These are phyloP conservation scores for Agonopterix alstromeriana DNA, from an alignment of 2,888 invertebrate species.

Conservation along the genomic window DNA sequence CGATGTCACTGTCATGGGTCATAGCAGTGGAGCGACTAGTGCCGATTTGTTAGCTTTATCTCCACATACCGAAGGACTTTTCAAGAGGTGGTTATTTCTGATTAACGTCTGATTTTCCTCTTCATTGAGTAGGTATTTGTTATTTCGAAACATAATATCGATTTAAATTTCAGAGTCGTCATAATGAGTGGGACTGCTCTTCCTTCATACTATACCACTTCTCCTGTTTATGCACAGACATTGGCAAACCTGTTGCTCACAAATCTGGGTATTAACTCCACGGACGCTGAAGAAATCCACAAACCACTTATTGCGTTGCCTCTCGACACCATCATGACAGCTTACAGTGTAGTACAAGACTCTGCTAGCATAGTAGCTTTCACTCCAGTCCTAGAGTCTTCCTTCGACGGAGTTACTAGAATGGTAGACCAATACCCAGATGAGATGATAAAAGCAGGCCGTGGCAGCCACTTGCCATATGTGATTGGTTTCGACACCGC, in stretches of 20 bases:
- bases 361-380: slow-evolving; percentile 42
- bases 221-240: slow-evolving; percentile 37
- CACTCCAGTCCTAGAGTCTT: slow-evolving; percentile 48
- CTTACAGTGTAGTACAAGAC: slow-evolving; percentile 37
- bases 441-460: slow-evolving; percentile 33
- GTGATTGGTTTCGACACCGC: slow-evolving; percentile 48
- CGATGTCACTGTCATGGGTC: slow-evolving; percentile 57
- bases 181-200: slow-evolving; percentile 52
- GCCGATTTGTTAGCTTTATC: slow-evolving; percentile 52
- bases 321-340: slow-evolving; percentile 38
- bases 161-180: slow-evolving; percentile 40
- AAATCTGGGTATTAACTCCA: slow-evolving; percentile 57
- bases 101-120: too few species aligned
- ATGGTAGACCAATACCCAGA: slow-evolving; percentile 55
- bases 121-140: too few species aligned
- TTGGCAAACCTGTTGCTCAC: slow-evolving; percentile 35
- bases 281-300: slow-evolving; percentile 40
- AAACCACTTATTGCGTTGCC: slow-evolving; percentile 37
- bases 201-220: slow-evolving; percentile 38
- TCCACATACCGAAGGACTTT: slow-evolving; percentile 43
- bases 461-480: slow-evolving; percentile 45
- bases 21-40: slow-evolving; percentile 54
- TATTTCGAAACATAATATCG: too few species aligned
- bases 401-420: slow-evolving; percentile 38
- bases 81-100: slow-evolving; percentile 32